Percentiles rank a stretch among this genome's conserved stretches.
Conservation (phyloP, 2,888 invertebrate genomes). For the Gisinianus flammeolus region DNA sequence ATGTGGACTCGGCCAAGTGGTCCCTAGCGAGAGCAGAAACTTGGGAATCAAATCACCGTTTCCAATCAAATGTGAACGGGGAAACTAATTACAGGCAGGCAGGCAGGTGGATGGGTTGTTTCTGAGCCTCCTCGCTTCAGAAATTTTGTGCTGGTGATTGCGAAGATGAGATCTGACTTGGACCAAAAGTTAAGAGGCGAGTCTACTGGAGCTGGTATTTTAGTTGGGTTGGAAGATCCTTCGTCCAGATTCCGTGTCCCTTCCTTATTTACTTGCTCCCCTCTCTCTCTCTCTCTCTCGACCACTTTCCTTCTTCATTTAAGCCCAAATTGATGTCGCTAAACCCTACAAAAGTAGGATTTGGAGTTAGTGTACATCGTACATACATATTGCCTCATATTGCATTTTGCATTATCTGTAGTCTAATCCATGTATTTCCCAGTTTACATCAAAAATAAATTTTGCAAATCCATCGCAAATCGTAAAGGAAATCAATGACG, state of each 20-base stretch:
- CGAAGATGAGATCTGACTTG: not conserved
- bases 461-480: too few relatives aligned
- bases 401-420: too few relatives aligned
- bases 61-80: conserved; percentile 28
- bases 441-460: too few relatives aligned
- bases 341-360: not conserved
- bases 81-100: conserved; percentile 27
- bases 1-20: too few relatives aligned
- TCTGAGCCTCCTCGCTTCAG: too few relatives aligned
- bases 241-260: too few relatives aligned
- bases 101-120: not conserved
- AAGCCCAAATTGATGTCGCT: not conserved
- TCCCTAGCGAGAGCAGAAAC: not conserved
- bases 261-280: conserved; percentile 1
- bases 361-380: not conserved
- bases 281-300: not conserved
- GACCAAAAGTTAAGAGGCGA: not conserved
- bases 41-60: conserved; percentile 30
- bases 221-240: not conserved
- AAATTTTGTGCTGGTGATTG: too few relatives aligned
- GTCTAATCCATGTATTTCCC: too few relatives aligned
- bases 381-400: too few relatives aligned
- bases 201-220: not conserved
- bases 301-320: not conserved
- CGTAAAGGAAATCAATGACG: not conserved